Evolutionary conservation across 2,113 vertebrate genomes (phyloP).

Genomic region (Arvicanthis niloticus): DNA sequence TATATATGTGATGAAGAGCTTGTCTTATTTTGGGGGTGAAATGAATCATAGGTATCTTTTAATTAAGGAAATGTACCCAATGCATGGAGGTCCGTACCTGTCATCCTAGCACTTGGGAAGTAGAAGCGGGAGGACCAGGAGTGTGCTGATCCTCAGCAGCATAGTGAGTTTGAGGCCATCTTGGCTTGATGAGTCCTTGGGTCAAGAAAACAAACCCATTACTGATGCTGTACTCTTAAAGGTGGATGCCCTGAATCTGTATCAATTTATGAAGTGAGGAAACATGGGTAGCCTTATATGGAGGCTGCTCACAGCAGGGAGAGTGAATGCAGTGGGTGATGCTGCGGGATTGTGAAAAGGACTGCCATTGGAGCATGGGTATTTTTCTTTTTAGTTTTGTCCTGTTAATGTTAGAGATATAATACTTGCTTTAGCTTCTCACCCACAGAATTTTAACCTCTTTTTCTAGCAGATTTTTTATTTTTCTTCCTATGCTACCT

Average conservation of each 20-base stretch:
- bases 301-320: not conserved
- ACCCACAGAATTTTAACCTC: slow-evolving; percentile 33
- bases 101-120: not conserved
- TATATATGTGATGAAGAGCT: not conserved
- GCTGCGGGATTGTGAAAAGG: slow-evolving; percentile 19
- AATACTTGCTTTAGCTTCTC: slow-evolving; percentile 26
- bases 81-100: not conserved
- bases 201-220: not conserved
- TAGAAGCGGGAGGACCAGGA: not conserved
- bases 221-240: slow-evolving; percentile 5
- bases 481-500: not conserved
- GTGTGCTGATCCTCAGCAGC: not conserved
- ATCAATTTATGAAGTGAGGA: not conserved
- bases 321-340: not conserved
- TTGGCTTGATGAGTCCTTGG: not conserved
- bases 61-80: slow-evolving; percentile 13
- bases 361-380: not conserved
- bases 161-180: not conserved
- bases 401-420: slow-evolving; percentile 16
- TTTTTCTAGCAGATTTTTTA: not conserved
- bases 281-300: not conserved
- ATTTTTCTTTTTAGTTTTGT: slow-evolving; percentile 35
- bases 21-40: not conserved
- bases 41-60: slow-evolving; percentile 40
- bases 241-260: not conserved